Evolutionary conservation across 2,113 vertebrate species (phyloP).

Genomic region (Toxotes jaculatrix): DNA sequence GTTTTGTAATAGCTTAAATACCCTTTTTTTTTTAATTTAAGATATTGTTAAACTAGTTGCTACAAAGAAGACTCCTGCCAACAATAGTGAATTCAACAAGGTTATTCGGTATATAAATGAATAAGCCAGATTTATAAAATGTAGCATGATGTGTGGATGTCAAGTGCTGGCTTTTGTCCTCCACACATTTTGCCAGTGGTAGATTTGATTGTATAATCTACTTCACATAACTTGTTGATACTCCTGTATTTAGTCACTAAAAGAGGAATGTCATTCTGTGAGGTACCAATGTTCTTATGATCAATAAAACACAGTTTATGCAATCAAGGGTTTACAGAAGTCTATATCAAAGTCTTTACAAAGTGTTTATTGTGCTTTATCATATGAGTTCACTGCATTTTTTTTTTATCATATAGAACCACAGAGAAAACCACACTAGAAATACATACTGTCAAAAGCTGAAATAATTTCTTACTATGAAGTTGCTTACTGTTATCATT

Average conservation of each 20-base stretch:
- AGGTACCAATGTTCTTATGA: not conserved
- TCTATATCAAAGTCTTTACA: not conserved
- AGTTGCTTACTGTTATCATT: not conserved
- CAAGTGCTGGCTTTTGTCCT: not conserved
- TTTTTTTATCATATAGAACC: no score
- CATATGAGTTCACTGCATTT: not conserved
- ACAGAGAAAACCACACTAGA: not conserved
- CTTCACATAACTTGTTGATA: not conserved
- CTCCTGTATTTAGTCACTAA: not conserved
- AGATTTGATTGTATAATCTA: constrained; percentile 1
- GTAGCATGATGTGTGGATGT: not conserved
- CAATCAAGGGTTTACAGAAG: not conserved
- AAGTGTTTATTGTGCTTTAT: not conserved
- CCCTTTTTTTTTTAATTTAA: constrained; percentile 27
- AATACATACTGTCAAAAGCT: not conserved
- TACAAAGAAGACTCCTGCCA: constrained; percentile 11
- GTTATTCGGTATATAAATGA: not conserved
- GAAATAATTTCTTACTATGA: not conserved
- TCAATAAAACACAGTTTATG: constrained; percentile 28
- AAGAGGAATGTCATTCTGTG: not conserved
- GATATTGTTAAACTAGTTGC: constrained; percentile 16
- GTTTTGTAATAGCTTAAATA: constrained; percentile 14
- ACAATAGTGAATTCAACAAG: not conserved
- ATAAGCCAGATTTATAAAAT: constrained; percentile 9
- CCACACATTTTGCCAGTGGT: constrained; percentile 5